These are phyloP conservation scores for Nilaparvata lugens DNA, from an alignment of 1,140 invertebrate species.

Conservation along the genomic window DNA sequence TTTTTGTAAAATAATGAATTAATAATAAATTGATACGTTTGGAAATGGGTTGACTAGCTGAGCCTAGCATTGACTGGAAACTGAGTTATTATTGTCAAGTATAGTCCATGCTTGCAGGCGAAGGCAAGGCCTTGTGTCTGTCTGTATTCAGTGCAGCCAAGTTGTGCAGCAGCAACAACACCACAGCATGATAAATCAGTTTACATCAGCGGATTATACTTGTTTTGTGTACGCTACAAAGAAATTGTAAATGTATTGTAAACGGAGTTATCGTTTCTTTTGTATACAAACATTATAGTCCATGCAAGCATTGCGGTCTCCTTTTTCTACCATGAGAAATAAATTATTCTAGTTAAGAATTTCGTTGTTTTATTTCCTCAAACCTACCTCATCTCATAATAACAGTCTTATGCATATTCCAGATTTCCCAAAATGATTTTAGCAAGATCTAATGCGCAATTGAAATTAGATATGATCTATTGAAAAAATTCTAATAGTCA, in stretches of 20 bases:
- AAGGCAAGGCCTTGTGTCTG: conserved; percentile 4
- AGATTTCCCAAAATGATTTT: too few species aligned
- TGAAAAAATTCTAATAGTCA: too few species aligned
- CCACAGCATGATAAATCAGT: conserved; percentile 14
- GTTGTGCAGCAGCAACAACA: conserved; percentile 6
- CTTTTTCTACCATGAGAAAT: conserved; percentile 31
- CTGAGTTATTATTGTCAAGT: too few species aligned
- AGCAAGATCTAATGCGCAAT: too few species aligned
- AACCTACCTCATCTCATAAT: too few species aligned
- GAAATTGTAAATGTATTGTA: conserved; percentile 15
- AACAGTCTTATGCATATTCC: too few species aligned
- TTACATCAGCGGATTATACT: conserved; percentile 16
- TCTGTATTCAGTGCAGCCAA: neutral
- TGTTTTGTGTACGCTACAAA: conserved; percentile 9
- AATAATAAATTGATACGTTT: too few species aligned
- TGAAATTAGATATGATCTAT: too few species aligned
- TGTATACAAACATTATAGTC: conserved; percentile 22
- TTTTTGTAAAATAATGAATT: too few species aligned
- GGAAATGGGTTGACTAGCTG: too few species aligned
- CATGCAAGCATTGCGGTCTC: conserved; percentile 30
- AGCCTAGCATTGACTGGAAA: too few species aligned
- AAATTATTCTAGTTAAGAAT: conserved; percentile 31
- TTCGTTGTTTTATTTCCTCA: conserved; percentile 12
- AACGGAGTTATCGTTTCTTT: conserved; percentile 20
- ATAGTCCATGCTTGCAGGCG: conserved; percentile 1